Evolutionary conservation across 2,797 vertebrate genomes (phyloP), one percentile per base, ranked within the genome.

Genomic region (Amniataba percoides): DNA sequence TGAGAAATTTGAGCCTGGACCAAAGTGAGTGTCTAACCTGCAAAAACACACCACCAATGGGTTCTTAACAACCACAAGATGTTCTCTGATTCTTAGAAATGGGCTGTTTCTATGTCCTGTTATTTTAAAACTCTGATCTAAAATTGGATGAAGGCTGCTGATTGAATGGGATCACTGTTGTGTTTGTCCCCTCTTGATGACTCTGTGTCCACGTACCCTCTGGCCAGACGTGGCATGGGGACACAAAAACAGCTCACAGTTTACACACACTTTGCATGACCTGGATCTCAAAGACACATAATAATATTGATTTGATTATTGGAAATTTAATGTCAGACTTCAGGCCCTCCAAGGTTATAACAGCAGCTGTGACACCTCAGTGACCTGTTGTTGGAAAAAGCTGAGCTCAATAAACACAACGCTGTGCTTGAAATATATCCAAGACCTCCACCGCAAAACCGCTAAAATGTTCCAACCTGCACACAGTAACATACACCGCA

Each of bases 31-130:
- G 18, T 45, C 15, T 15, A 27, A 34, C 23, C 2, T 0, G 43
- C 2, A 21, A 19, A 67, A 59, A 64, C 15, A 39, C 18, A 63
- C 1, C 31, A 56, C 34, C 34, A 61, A 12, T n/a, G 1, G 23
- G 1, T 18, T 16, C 25, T 9, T n/a, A 57, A 34, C 12, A 64
- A 48, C 25, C 48, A 49, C 42, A 53, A 3, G 10, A 10, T 68
- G 49, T 43, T 45, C 76, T 65, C n/a, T 36, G 31, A 40, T 70
- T 88, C 76, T 58, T 66, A 60, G 76, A 83, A 81, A 59, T 27
- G 0, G n/a, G 14, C 16, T 73, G 23, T 78, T 65, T 57, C 53
- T 52, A 31, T 40, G 10, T 51, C 21, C 9, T 16, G 3, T 1
- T 65, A 51, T 56, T 59, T 61, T 55, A 58, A 4, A 34, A 42